Evolutionary conservation across 2,888 invertebrate species (phyloP), one percentile per base, ranked within the genome.

Genomic region (Hydraecia micacea): DNA sequence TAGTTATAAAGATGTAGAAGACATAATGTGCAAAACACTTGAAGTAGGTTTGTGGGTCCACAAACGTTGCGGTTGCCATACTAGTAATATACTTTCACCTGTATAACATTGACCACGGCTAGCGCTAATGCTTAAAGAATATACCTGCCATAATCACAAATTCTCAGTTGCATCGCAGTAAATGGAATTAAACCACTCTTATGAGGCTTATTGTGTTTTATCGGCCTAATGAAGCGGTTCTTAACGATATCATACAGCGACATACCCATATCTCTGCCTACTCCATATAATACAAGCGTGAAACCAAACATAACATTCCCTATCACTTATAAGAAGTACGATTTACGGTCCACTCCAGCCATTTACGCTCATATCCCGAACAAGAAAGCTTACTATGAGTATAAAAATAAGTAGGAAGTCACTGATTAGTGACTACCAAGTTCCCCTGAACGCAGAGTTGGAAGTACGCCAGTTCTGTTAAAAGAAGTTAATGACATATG

Each of bases 361-460:
- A 90, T 91, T 92, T 91, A 85, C 85, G 84, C 89, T 89, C 77
- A 88, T 90, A 89, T 85, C 82, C 73, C 70, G 85, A 80, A 73
- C 70, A 72, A 82, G 76, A 73, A 79, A 80, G 71, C 76, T 77
- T 75, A 79, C 58, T 70, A 68, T 68, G 42, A 73, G 69, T 85
- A 87, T 82, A 89, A 89, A 90, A 90, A 88, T 90, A 90, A 88
- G 87, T 88, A 91, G 86, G 88, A 90, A 91, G 85, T 83, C 87
- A 88, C 92, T 92, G 93, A 95, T 93, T 93, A 94, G 93, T 92
- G 92, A 91, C 91, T 92, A 88, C 91, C 92, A 92, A 94, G 91
- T 93, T 93, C 89, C 90, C 86, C 86, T 75, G 84, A 87, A 86
- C 87, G 85, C 86, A 75, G 70, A 79, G 85, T 88, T 94, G 94